Conservation (phyloP, 92 coral and sea anemone genomes). For the Scolanthus callimorphus region DNA sequence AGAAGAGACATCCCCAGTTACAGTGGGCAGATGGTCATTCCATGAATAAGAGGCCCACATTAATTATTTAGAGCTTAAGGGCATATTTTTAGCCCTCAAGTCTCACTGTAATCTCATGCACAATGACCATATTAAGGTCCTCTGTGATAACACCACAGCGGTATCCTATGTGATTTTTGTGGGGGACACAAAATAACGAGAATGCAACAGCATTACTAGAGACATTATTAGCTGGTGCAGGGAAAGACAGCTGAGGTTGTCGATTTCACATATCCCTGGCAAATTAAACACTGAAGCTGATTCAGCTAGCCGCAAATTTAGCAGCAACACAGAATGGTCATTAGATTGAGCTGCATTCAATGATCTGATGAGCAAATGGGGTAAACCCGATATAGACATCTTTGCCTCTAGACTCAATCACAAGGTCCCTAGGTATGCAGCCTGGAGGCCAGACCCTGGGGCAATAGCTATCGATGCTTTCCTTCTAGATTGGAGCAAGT, state of each 20-base stretch:
- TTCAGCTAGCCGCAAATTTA: conserved; percentile 20
- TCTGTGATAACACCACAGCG: conserved; percentile 42
- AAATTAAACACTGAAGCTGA: conserved; percentile 44
- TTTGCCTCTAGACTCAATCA: conserved; percentile 62
- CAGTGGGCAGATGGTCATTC: conserved; percentile 28
- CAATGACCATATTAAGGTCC: conserved; percentile 9
- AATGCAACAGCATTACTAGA: conserved; percentile 9
- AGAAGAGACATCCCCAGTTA: conserved; percentile 14
- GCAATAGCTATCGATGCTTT: conserved; percentile 58
- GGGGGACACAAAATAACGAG: conserved; percentile 20
- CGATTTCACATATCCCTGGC: conserved; percentile 51
- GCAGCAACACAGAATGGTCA: conserved; percentile 57
- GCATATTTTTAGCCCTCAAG: conserved; percentile 12
- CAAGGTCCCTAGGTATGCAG: conserved; percentile 35
- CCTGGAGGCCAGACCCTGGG: conserved; percentile 61
- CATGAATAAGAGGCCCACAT: conserved; percentile 21
- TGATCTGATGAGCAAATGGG: conserved; percentile 26
- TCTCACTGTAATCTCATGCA: conserved; percentile 16
- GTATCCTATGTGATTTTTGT: conserved; percentile 28
- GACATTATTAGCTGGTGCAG: conserved; percentile 39
- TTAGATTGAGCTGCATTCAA: conserved; percentile 25
- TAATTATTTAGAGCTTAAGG: conserved; percentile 27
- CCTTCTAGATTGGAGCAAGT: conserved; percentile 44
- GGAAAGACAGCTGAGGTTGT: conserved; percentile 19
- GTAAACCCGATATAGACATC: conserved; percentile 43